A percentile compares a stretch with the other conserved stretches of the same genome.
phyloP scores from a whole-genome alignment of 2,888 invertebrate species.

The Eupithecia inturbata region DNA sequence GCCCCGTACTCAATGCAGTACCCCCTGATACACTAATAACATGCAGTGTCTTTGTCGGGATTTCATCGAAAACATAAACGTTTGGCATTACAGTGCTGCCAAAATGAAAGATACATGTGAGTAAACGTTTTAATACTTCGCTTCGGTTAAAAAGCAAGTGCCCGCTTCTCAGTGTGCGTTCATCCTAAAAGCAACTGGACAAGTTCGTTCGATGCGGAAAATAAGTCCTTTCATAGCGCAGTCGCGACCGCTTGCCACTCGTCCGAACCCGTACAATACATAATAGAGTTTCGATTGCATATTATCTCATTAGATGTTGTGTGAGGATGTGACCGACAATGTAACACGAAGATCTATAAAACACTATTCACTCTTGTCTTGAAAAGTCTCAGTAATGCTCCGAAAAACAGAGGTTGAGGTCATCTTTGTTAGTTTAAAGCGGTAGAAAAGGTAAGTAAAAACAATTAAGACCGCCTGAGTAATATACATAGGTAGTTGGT shows the following conservation, averaged over 20 bases:
- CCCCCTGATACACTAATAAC: too few relatives aligned
- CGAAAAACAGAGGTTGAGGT: not conserved
- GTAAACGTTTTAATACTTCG: not conserved
- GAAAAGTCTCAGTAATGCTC: not conserved
- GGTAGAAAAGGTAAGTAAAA: too few relatives aligned
- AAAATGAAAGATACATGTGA: not conserved
- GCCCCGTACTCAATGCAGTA: too few relatives aligned
- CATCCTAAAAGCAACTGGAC: slow-evolving; percentile 16
- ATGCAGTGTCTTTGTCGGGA: not conserved
- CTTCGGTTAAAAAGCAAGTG: not conserved
- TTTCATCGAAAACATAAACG: not conserved
- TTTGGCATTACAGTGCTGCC: not conserved
- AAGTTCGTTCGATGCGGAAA: slow-evolving; percentile 17
- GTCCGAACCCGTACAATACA: not conserved
- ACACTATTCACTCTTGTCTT: not conserved
- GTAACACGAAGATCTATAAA: not conserved
- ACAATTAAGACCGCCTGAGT: too few relatives aligned
- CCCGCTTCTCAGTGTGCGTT: not conserved
- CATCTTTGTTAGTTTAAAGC: not conserved
- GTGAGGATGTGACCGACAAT: not conserved
- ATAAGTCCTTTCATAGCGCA: not conserved
- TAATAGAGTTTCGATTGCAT: not conserved
- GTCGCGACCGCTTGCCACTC: not conserved
- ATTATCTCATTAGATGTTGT: not conserved
- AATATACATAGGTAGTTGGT: too few relatives aligned